Conservation (phyloP, 2,113 vertebrate species). For the Salvelinus alpinus region DNA sequence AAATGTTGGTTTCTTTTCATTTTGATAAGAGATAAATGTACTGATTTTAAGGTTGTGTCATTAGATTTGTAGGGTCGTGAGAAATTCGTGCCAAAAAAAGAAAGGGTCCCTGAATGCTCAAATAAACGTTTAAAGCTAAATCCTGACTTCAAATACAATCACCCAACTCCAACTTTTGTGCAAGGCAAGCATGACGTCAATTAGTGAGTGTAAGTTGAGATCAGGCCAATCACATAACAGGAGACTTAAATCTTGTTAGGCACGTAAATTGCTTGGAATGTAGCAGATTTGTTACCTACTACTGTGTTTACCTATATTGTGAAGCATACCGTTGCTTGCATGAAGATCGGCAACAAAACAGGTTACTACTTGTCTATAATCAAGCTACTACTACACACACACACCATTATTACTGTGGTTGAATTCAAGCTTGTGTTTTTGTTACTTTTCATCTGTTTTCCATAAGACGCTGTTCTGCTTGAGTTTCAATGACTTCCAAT, state of each 20-base stretch:
- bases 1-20: no score
- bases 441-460: background rate
- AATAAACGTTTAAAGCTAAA: background rate
- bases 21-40: no score
- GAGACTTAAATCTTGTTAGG: no score
- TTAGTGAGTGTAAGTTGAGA: no score
- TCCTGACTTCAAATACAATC: background rate
- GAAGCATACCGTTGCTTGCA: background rate
- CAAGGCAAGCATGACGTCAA: no score
- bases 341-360: conserved; percentile 1
- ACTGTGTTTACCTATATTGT: background rate
- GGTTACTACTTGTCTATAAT: background rate
- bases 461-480: background rate
- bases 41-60: no score
- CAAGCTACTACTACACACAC: background rate
- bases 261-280: background rate
- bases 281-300: background rate
- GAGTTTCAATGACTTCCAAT: background rate
- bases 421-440: background rate
- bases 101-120: no score
- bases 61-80: no score
- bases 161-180: no score
- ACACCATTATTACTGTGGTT: background rate
- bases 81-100: no score
- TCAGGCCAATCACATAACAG: no score